Evolutionary conservation across 2,888 invertebrate species (phyloP), one percentile per base, ranked within the genome.

Genomic region (Andrena hattorfiana): DNA sequence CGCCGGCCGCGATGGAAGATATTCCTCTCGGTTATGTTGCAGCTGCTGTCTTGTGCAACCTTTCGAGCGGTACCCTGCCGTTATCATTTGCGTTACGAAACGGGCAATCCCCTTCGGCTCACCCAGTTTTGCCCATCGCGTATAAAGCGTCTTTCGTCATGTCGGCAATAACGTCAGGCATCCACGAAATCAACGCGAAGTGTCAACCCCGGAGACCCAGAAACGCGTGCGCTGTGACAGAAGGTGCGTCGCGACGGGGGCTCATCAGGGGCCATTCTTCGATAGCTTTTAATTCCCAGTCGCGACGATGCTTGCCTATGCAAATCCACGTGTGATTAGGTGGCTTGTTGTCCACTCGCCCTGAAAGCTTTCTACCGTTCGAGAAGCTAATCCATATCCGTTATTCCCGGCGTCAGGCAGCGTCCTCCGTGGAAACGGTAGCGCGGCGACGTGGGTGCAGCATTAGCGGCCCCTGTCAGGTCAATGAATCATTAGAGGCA

Each of bases 401-500:
- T 84, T 83, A 72, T 70, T 75, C 77, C 35, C 42, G 35, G 10
- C 54, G 59, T 63, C 59, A 28, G 67, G 59, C 35, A 62, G 54
- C 78, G 84, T 77, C 78, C 70, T 71, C 82, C 64, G 77, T 81
- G 69, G 69, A 83, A 86, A 88, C 88, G 89, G 87, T 88, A 89
- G 89, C 85, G 63, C 71, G 78, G 67, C 71, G 73, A 85, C 89
- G 87, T 89, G 87, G 87, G 87, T 87, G 88, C 87, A 87, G 86
- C 85, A 87, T 89, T 89, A 88, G 85, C 84, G 80, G 82, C 49
- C 66, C 35, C 85, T 87, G 88, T 87, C 88, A 85, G 89, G 89
- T 89, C 90, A 89, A 90, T 90, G 90, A 91, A 90, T 90, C 90
- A 90, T 91, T 90, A 90, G 84, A 83, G 81, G 70, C 83, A 88